Base-by-base conservation (phyloP, 2,888 invertebrate genomes). In the Clusia tigrina region DNA sequence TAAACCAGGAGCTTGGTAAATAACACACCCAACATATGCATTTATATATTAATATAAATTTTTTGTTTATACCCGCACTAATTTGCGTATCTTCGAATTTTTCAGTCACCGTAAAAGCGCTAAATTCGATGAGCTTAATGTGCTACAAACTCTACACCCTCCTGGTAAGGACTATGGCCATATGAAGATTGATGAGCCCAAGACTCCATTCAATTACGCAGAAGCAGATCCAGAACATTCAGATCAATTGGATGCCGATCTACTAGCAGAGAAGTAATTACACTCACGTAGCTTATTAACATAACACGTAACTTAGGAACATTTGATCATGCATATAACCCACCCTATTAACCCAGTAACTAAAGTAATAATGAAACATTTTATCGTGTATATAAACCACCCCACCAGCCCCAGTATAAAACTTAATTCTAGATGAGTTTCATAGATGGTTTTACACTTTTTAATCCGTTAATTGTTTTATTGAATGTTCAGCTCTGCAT, bases 51-150 rank as follows among this genome's bases (percentile, higher is more conserved):
- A 25, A 57, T 53, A 25, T 23, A 46, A 60, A 26, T 57, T 2
- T 37, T 12, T 18, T 12, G 38, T 37, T 22, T 60, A 2, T 3
- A 2, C 6, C 6, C 26, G n/a, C n/a, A n/a, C n/a, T n/a, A n/a
- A n/a, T n/a, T n/a, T 32, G 2, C 17, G 17, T 58, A 46, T 15
- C 9, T 24, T 9, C 48, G n/a, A 54, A 1, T 20, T 53, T 24
- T 18, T 15, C 54, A 84, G 83, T 69, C 81, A 83, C 67, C 81
- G 84, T 55, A 89, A 89, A 78, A 88, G 88, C 80, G 88, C 95
- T 79, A 93, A 95, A 87, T 96, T 95, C 87, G 99, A 99, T 85
- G 99, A 99, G 86, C 94, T 97, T 90, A 99, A 99, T 85, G 98
- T 99, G 71, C 88, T 98, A 74, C 97, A 96, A 71, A 99, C 99